Conservation (phyloP, 2,888 invertebrate species). For the Sylvicola cinctus region DNA sequence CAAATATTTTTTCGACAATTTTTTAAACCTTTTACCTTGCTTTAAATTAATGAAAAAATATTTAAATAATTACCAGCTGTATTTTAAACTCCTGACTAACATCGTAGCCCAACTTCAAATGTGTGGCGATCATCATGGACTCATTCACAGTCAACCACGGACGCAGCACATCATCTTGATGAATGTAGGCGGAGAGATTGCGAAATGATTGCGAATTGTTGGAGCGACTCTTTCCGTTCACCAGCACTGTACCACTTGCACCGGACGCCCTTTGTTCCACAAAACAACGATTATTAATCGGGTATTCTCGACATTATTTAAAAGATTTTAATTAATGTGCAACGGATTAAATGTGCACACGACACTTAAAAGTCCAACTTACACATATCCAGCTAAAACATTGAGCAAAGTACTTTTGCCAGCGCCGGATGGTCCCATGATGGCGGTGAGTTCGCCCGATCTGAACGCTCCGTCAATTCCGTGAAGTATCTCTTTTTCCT, state of each 20-base stretch:
- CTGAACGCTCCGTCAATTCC: slow-evolving; percentile 36
- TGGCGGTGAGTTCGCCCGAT: slow-evolving; percentile 38
- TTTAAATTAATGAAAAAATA: too few relatives aligned
- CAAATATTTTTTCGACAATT: too few relatives aligned
- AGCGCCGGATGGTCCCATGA: slow-evolving; percentile 47
- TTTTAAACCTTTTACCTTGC: too few relatives aligned
- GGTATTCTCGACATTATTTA: neutral
- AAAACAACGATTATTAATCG: slow-evolving; percentile 7
- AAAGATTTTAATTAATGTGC: too few relatives aligned
- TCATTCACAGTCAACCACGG: slow-evolving; percentile 58
- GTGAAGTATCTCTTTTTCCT: slow-evolving; percentile 36
- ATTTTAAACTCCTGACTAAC: slow-evolving; percentile 45
- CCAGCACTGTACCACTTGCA: slow-evolving; percentile 46
- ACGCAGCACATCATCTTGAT: slow-evolving; percentile 60
- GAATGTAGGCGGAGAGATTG: slow-evolving; percentile 65
- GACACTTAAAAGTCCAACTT: too few relatives aligned
- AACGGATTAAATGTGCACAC: too few relatives aligned
- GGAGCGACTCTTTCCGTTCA: slow-evolving; percentile 40
- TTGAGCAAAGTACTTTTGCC: slow-evolving; percentile 78
- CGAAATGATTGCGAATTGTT: slow-evolving; percentile 43
- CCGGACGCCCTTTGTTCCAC: slow-evolving; percentile 24
- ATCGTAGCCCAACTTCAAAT: slow-evolving; percentile 55
- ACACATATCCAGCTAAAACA: slow-evolving; percentile 78
- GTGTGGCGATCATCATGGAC: slow-evolving; percentile 63
- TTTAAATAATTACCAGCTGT: slow-evolving; percentile 54